Evolutionary conservation across 2,797 vertebrate genomes (phyloP).

Genomic region (Halcyon smyrnensis): DNA sequence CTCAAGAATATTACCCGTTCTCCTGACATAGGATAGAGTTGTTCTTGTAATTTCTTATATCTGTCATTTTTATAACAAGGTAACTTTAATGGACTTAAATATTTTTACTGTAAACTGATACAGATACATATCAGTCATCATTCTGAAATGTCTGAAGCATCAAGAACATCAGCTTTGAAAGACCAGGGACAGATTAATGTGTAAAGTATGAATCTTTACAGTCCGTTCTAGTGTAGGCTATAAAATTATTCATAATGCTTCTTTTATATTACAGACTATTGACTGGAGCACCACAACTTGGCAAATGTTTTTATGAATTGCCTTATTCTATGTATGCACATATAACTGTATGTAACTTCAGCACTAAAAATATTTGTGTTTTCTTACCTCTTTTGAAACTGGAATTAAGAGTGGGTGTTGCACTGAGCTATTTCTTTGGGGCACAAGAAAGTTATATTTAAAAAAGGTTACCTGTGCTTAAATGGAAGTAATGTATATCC

Average conservation of each 20-base stretch:
- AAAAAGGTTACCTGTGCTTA: background rate
- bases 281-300: background rate
- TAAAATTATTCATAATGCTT: background rate
- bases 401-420: background rate
- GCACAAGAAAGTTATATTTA: background rate
- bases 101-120: conserved; percentile 50
- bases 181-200: background rate
- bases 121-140: background rate
- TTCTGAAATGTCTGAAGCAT: no score
- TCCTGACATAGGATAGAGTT: background rate
- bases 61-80: background rate
- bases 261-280: background rate
- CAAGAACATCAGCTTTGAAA: background rate
- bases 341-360: background rate
- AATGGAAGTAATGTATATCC: background rate
- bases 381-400: background rate
- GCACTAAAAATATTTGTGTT: background rate
- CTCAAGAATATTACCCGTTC: background rate
- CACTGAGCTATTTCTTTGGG: background rate
- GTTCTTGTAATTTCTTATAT: background rate
- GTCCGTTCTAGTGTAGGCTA: background rate
- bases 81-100: background rate
- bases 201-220: background rate
- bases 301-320: background rate
- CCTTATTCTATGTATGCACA: accelerated